Evolutionary conservation across 2,113 vertebrate genomes (phyloP).

Genomic region (Toxostoma redivivum): DNA sequence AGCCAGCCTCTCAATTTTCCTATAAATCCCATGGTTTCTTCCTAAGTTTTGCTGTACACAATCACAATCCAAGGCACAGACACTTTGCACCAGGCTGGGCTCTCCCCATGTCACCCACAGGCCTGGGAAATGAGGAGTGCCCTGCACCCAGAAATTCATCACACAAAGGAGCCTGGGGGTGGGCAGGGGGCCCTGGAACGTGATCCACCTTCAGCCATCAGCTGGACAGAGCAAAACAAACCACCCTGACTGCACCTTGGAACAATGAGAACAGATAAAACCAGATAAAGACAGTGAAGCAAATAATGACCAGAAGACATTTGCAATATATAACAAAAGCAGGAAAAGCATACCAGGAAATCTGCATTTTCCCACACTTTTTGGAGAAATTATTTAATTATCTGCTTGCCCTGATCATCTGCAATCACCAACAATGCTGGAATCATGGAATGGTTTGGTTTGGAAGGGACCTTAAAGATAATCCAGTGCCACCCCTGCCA

Average conservation of each 20-base stretch:
- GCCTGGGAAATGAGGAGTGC: not conserved
- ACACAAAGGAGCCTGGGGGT: not conserved
- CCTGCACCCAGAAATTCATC: not conserved
- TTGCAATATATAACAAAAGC: not conserved
- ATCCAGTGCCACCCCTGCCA: rapidly evolving
- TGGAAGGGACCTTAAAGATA: rapidly evolving
- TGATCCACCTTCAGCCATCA: rapidly evolving
- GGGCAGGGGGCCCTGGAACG: not conserved
- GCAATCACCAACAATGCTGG: not conserved
- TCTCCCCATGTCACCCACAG: not conserved
- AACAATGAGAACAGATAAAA: not conserved
- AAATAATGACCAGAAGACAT: not conserved
- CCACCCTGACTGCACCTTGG: not conserved
- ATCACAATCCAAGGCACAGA: not conserved
- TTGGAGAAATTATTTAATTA: rapidly evolving
- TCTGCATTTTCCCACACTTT: not conserved
- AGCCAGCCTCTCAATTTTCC: not conserved
- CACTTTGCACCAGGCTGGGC: not conserved
- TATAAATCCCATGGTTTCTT: not conserved
- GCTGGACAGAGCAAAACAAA: not conserved
- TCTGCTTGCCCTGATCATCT: not conserved
- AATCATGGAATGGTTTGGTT: not conserved
- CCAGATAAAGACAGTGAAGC: not conserved
- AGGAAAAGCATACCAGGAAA: not conserved
- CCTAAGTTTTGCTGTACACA: not conserved